Evolutionary conservation across 1,140 invertebrate species (phyloP), one percentile per base, ranked within the genome.

Genomic region (Mamestra configurata): DNA sequence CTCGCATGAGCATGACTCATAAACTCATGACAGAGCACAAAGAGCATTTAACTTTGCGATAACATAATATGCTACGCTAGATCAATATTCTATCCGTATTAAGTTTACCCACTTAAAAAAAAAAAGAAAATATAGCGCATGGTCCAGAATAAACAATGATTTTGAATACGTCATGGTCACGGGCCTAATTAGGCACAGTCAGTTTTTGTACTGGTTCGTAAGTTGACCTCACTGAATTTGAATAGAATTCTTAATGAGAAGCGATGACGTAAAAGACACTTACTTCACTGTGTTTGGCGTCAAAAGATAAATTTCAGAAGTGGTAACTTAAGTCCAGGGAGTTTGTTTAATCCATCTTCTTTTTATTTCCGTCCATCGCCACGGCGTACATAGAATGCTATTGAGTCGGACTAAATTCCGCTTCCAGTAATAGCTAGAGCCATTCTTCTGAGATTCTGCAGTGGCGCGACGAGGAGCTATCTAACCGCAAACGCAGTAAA

Each of bases 331-430:
- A 35, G 11, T n/a, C 10, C 27, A 6, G n/a, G 24, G 15, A 31
- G 46, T 37, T 55, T 37, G 70, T 37, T 37, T 72, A 31, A 55
- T 55, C 20, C 24, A 49, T 46, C 40, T 49, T 24, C 43, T 24
- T 11, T 49, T 20, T 49, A 27, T 70, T 49, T 27, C 20, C 46
- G 24, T 73, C n/a, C 31, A 57, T 40, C 55, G 24, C 1, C 2
- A 27, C 73, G 5, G 15, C 15, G 37, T 76, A 59, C 37, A 31
- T 24, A 46, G 76, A 79, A 82, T 83, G 72, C 82, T 79, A 83
- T 84, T 85, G 76, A 86, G 77, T 82, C 79, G 84, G 61, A 80
- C 79, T 86, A 79, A 81, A 88, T 88, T 83, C 83, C 57, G 55
- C 15, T 66, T 79, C 61, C 81, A 79, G 66, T 78, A 82, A 84